Base-by-base conservation (phyloP, 2,888 invertebrate genomes). In the Molorchus minor region DNA sequence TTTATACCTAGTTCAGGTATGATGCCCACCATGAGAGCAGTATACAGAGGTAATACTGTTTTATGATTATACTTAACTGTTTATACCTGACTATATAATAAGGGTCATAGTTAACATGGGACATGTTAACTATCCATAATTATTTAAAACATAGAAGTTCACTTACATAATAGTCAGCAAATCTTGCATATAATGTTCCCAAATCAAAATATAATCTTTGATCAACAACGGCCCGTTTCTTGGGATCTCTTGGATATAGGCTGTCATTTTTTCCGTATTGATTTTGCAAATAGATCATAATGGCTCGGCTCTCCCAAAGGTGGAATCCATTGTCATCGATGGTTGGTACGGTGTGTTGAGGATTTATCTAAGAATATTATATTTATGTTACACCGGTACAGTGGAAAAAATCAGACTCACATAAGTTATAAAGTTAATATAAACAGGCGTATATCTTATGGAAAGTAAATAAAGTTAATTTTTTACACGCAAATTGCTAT, bases 271-370 rank as follows among this genome's bases (percentile, higher is more conserved):
- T 91, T 55, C 88, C 92, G 77, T 94, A 94, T 74, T 91, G 89
- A 80, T 88, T 89, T 25, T 85, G 90, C 75, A 95, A 83, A 80
- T 95, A 95, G 0, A 86, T 83, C 79, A 89, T 85, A 76, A 94
- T 94, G 64, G 93, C 90, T 40, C 93, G 90, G 45, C 94, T 94
- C 82, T 96, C 95, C 86, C 90, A 91, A 59, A 96, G 79, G 5
- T 86, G 80, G 75, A 93, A 89, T 0, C 92, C 94, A 72, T 91
- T 88, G 81, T 95, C 95, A 62, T 90, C 88, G 55, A 95, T 79
- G 0, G 93, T 93, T 5, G 95, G 95, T 61, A 95, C 86, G 30
- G 88, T 88, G 79, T 94, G 94, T 80, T 93, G 92, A 0, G 93
- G 92, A 78, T 93, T 93, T 38, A 93, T 79, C 91, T 92, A 79